Percentiles rank a stretch among this genome's conserved stretches.
Conservation (phyloP, 2,797 vertebrate genomes). For the Cephalopachus bancanus region DNA sequence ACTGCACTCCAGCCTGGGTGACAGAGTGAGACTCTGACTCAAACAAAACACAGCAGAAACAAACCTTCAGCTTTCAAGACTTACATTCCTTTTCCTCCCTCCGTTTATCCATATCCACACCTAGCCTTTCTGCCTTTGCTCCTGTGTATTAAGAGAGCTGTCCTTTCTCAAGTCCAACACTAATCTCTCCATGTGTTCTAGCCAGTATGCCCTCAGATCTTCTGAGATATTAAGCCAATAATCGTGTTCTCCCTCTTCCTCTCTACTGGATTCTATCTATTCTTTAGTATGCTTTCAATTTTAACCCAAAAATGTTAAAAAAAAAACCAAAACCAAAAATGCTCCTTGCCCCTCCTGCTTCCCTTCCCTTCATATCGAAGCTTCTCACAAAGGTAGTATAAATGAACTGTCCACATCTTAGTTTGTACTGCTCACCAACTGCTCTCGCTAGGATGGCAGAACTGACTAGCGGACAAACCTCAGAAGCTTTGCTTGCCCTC, state of each 20-base stretch:
- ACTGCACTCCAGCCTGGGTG: no score
- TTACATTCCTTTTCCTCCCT: not conserved
- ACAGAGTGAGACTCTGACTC: no score
- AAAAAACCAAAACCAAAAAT: not conserved
- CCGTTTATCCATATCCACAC: not conserved
- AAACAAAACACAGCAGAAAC: not conserved
- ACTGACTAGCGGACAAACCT: not conserved
- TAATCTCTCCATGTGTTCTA: not conserved
- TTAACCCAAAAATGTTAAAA: slow-evolving; percentile 23
- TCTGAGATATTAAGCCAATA: not conserved
- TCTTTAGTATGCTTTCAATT: not conserved
- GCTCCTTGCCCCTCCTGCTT: not conserved
- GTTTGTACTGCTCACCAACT: not conserved
- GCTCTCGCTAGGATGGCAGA: not conserved
- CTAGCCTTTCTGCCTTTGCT: not conserved
- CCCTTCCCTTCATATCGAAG: slow-evolving; percentile 9
- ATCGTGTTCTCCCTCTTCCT: not conserved
- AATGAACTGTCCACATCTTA: not conserved
- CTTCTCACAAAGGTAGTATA: not conserved
- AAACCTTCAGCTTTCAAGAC: not conserved
- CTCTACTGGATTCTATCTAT: not conserved
- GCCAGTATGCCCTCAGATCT: not conserved
- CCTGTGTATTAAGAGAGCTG: not conserved
- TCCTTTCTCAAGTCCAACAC: slow-evolving; percentile 20
- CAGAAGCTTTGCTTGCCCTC: not conserved